phyloP scores from a whole-genome alignment of 2,797 vertebrate genomes.

The Megaceryle alcyon region DNA sequence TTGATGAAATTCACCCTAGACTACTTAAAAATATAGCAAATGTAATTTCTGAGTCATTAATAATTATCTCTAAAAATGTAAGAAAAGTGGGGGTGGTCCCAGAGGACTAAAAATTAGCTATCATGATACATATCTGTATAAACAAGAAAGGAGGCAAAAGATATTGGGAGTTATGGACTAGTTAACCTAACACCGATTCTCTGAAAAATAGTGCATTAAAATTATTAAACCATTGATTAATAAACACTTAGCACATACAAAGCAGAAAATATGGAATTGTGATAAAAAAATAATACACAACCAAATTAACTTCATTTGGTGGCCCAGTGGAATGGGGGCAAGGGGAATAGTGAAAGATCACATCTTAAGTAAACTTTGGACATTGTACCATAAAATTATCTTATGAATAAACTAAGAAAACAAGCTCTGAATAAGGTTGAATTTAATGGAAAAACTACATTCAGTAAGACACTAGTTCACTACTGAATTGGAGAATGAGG shows the following conservation, averaged over 20 bases:
- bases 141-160: background rate
- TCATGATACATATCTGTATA: background rate
- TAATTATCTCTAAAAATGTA: background rate
- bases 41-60: background rate
- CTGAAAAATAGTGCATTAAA: background rate
- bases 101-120: background rate
- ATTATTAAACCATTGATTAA: background rate
- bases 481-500: background rate
- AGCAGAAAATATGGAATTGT: background rate
- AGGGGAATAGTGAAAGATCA: background rate
- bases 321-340: accelerated
- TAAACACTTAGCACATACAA: background rate
- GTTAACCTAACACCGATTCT: background rate
- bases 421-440: background rate
- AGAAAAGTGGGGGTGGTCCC: background rate
- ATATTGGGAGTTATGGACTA: background rate
- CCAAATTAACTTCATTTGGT: background rate
- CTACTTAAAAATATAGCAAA: background rate
- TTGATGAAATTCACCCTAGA: background rate
- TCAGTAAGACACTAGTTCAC: background rate
- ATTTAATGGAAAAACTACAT: background rate
- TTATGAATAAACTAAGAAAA: background rate
- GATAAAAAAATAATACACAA: background rate
- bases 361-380: background rate
- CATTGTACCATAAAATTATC: background rate